Conservation (phyloP, 2,888 invertebrate genomes). For the Melanostoma mellinum region DNA sequence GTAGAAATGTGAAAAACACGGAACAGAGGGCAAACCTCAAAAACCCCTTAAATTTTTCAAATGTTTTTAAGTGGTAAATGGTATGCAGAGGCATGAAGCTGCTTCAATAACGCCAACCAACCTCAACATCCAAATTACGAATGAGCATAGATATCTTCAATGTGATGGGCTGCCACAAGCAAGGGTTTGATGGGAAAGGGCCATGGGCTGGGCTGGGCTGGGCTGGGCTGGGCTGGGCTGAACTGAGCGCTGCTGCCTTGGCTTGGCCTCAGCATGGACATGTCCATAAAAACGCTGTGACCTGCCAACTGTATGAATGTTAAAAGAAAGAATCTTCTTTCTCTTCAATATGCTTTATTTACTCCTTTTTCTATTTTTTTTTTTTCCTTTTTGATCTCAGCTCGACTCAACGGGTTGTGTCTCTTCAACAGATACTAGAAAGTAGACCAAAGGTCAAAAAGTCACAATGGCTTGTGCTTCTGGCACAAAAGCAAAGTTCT, state of each 20-base stretch:
- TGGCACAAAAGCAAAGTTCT: constrained; percentile 62
- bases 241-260: constrained; percentile 14
- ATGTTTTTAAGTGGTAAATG: constrained; percentile 72
- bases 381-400: background rate
- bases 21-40: constrained; percentile 66
- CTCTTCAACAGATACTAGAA: constrained; percentile 63
- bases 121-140: constrained; percentile 71
- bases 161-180: constrained; percentile 45
- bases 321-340: constrained; percentile 55
- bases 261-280: background rate
- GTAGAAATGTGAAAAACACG: constrained; percentile 46
- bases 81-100: constrained; percentile 70
- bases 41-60: constrained; percentile 73
- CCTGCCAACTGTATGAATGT: constrained; percentile 70
- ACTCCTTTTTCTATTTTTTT: constrained; percentile 19
- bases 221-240: background rate
- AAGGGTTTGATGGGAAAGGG: constrained; percentile 10
- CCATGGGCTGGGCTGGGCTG: background rate
- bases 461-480: constrained; percentile 68
- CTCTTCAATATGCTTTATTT: constrained; percentile 45
- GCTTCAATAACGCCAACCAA: constrained; percentile 59
- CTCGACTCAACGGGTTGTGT: constrained; percentile 25
- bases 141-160: constrained; percentile 62
- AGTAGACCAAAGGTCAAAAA: constrained; percentile 72
- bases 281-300: constrained; percentile 69